These are phyloP conservation scores for Lycocerus yunnanus DNA, from an alignment of 2,888 invertebrate species.

Conservation along the genomic window DNA sequence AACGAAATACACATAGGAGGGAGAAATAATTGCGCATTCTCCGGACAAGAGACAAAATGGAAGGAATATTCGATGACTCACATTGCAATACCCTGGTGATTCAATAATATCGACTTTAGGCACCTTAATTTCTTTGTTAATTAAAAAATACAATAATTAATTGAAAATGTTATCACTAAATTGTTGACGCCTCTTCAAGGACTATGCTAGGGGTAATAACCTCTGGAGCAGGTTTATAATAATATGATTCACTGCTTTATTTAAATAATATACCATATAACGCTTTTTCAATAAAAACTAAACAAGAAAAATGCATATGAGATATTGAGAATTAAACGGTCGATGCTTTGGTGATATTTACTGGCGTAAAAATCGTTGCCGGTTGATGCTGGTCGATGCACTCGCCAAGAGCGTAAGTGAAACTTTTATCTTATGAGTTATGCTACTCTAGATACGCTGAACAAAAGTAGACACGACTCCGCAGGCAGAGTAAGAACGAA, in stretches of 20 bases:
- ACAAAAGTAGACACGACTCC: no score
- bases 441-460: no score
- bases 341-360: background rate
- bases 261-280: background rate
- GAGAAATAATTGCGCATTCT: conserved; percentile 20
- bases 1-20: conserved; percentile 7
- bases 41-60: background rate
- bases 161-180: background rate
- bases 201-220: background rate
- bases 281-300: background rate
- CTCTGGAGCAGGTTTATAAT: background rate
- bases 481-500: no score
- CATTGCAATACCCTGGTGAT: background rate
- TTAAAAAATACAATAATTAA: background rate
- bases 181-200: background rate
- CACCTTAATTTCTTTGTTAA: background rate
- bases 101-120: background rate
- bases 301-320: background rate
- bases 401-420: background rate
- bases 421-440: no score
- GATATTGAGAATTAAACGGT: background rate
- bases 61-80: background rate
- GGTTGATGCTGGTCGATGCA: background rate
- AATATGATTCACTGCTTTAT: background rate
- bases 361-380: background rate